Conservation (phyloP, 2,888 invertebrate genomes). For the Tenodera sinensis region DNA sequence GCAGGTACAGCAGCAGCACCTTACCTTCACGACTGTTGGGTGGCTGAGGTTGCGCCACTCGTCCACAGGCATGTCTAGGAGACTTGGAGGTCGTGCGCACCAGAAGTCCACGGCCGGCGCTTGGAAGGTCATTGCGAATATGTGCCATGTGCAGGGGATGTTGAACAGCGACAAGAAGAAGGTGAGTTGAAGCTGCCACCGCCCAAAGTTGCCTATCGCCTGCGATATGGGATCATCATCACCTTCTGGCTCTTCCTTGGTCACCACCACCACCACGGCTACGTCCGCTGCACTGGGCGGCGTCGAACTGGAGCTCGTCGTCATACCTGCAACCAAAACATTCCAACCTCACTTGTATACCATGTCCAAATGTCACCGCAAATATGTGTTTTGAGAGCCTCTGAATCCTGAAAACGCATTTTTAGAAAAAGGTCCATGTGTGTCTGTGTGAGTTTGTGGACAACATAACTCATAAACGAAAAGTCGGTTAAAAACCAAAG, state of each 20-base stretch:
- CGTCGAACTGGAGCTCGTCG: neutral
- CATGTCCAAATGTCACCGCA: too few relatives aligned
- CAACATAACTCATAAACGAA: too few relatives aligned
- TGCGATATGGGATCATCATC: constrained; percentile 58
- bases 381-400: too few relatives aligned
- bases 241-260: constrained; percentile 17
- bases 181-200: constrained; percentile 72
- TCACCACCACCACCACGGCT: neutral
- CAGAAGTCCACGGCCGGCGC: constrained; percentile 63
- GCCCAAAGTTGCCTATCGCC: constrained; percentile 70
- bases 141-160: constrained; percentile 77
- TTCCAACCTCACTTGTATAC: too few relatives aligned
- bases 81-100: constrained; percentile 59
- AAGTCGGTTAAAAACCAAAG: too few relatives aligned
- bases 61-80: constrained; percentile 49
- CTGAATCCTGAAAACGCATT: too few relatives aligned
- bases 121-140: constrained; percentile 71
- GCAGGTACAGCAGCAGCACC: neutral
- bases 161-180: constrained; percentile 71
- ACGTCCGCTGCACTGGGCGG: neutral
- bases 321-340: neutral
- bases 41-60: constrained; percentile 67
- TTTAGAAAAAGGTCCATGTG: too few relatives aligned
- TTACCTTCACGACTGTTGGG: constrained; percentile 6
- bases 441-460: too few relatives aligned